Percentiles rank a stretch among this genome's conserved stretches.
Evolutionary conservation across 2,888 invertebrate species (phyloP).

Genomic region (Sylvicola cinctus): DNA sequence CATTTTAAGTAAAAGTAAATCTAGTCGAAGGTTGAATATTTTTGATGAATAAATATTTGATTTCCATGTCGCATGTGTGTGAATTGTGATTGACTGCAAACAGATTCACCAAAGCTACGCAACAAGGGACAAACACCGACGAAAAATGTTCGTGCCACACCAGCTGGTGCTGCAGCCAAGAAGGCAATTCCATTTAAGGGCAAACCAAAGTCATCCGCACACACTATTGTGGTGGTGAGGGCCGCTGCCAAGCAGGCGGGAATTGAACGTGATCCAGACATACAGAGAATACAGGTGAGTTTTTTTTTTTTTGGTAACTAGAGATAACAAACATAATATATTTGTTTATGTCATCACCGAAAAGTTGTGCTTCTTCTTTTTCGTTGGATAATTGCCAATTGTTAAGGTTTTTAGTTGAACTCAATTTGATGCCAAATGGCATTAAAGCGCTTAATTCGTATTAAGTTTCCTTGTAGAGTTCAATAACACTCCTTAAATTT

Average conservation of each 20-base stretch:
- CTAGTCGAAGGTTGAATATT: conserved; percentile 1
- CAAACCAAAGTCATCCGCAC: conserved; percentile 30
- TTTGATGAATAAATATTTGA: no score
- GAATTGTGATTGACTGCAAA: conserved; percentile 3
- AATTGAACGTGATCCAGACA: conserved; percentile 54
- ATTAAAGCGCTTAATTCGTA: no score
- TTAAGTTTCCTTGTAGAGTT: no score
- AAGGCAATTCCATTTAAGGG: conserved; percentile 17
- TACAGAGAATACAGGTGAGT: conserved; percentile 40
- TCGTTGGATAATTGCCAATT: no score
- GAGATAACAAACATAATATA: no score
- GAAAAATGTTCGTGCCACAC: conserved; percentile 4
- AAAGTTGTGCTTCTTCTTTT: no score
- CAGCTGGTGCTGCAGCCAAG: neutral
- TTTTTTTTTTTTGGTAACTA: neutral
- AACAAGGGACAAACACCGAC: conserved; percentile 24
- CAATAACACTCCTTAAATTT: no score
- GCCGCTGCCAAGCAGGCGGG: conserved; percentile 38
- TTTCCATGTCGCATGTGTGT: no score
- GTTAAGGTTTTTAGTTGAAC: no score
- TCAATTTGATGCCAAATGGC: no score
- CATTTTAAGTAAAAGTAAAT: neutral
- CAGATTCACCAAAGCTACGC: conserved; percentile 66
- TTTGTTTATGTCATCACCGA: no score
- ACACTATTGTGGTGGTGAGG: conserved; percentile 68